Percentiles rank a stretch among this genome's conserved stretches.
phyloP scores from a whole-genome alignment of 2,113 vertebrate genomes.

The Crotalus viridis region DNA sequence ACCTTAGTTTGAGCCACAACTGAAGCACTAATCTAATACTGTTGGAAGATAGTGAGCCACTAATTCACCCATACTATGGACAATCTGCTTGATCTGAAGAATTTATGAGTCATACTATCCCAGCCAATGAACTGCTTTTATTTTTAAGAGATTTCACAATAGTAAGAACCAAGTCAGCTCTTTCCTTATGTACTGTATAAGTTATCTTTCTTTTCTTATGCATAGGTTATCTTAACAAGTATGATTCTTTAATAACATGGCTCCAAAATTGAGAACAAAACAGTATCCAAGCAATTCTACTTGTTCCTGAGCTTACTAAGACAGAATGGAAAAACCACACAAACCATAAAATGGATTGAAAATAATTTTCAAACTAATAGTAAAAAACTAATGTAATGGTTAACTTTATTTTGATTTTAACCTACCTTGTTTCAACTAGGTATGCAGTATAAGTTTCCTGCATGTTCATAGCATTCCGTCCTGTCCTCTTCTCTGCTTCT shows the following conservation, averaged over 20 bases:
- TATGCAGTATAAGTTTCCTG: slow-evolving; percentile 95
- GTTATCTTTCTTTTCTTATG: neutral
- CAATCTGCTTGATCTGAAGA: neutral
- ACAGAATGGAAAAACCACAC: neutral
- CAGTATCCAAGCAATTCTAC: neutral
- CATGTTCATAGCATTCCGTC: slow-evolving; percentile 90
- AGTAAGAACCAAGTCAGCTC: neutral
- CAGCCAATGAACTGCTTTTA: neutral
- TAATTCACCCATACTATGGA: neutral
- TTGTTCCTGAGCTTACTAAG: neutral
- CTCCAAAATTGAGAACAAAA: neutral
- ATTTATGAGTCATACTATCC: neutral
- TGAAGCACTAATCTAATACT: neutral
- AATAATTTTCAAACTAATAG: neutral
- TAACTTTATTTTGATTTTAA: neutral
- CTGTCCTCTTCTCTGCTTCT: slow-evolving; percentile 91
- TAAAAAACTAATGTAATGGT: neutral
- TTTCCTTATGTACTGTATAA: neutral
- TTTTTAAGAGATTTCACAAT: neutral
- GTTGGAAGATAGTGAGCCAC: neutral
- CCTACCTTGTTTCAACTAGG: slow-evolving; percentile 91
- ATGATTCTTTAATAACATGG: neutral
- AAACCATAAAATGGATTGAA: slow-evolving; percentile 20
- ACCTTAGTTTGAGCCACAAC: neutral
- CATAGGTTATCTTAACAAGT: neutral